Percentiles rank a stretch among this genome's conserved stretches.
These are phyloP conservation scores for Diadophis punctatus DNA, from an alignment of 2,113 vertebrate species.

Conservation along the genomic window DNA sequence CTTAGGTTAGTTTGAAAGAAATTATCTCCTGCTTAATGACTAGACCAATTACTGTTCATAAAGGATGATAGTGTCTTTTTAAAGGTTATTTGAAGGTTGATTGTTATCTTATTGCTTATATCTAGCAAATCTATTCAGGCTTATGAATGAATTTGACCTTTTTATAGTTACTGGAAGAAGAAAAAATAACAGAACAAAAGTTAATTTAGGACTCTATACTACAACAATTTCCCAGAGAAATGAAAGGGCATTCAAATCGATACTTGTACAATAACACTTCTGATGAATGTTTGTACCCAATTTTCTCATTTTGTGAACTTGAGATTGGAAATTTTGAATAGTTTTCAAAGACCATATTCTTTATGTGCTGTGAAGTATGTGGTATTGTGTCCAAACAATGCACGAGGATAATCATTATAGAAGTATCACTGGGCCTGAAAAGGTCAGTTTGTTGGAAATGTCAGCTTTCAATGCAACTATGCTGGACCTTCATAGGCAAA, in stretches of 20 bases:
- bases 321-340: constrained; percentile 79
- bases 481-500: constrained; percentile 80
- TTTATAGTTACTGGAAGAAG: constrained; percentile 82
- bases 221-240: constrained; percentile 83
- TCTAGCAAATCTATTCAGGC: constrained; percentile 83
- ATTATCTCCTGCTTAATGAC: constrained; percentile 68
- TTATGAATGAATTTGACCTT: constrained; percentile 99
- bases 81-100: constrained; percentile 92
- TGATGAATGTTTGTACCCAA: constrained; percentile 91
- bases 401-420: constrained; percentile 93
- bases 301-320: constrained; percentile 88
- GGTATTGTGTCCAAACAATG: constrained; percentile 90
- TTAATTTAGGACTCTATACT: constrained; percentile 92
- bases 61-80: constrained; percentile 68
- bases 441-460: constrained; percentile 99
- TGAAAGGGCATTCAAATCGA: constrained; percentile 98
- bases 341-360: constrained; percentile 77
- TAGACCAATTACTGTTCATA: constrained; percentile 75
- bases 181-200: constrained; percentile 84
- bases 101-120: constrained; percentile 84
- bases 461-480: constrained; percentile 94
- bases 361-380: constrained; percentile 73
- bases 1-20: constrained; percentile 64
- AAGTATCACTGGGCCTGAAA: constrained; percentile 90
- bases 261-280: constrained; percentile 87